These are phyloP conservation scores for Apostichopus parvimensis DNA, from an alignment of 35 echinoderm and acorn worm species.

Conservation along the genomic window DNA sequence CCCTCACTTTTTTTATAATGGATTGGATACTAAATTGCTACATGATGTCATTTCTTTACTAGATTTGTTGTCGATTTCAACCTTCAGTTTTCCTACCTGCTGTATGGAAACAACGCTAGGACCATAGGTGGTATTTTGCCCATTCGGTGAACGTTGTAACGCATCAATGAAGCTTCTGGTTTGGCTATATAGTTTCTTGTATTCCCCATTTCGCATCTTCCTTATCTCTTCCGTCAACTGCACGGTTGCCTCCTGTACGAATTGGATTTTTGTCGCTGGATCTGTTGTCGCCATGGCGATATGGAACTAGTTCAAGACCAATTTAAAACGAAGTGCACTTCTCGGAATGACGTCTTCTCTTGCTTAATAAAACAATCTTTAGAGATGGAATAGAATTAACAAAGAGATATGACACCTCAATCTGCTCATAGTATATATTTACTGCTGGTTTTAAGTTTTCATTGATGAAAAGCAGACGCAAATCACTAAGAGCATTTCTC, in stretches of 20 bases:
- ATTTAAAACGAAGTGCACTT: neutral
- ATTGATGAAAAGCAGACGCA: too few species aligned
- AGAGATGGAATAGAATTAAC: neutral
- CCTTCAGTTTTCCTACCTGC: constrained; percentile 28
- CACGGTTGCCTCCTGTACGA: constrained; percentile 69
- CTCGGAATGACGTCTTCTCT: neutral
- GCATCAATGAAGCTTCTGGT: constrained; percentile 94
- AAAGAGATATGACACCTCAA: neutral
- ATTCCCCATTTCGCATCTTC: constrained; percentile 62
- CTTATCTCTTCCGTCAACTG: constrained; percentile 75
- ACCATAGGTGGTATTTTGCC: constrained; percentile 79
- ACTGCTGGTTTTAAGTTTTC: too few species aligned
- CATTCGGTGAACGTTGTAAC: constrained; percentile 68
- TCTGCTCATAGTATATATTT: too few species aligned
- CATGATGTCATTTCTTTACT: too few species aligned
- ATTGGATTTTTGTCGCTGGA: constrained; percentile 58
- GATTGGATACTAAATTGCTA: too few species aligned
- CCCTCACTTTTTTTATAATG: too few species aligned
- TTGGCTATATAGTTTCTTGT: constrained; percentile 82
- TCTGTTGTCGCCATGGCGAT: constrained; percentile 68
- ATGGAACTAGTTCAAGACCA: neutral
- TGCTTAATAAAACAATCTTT: constrained; percentile 3
- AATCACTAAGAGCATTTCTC: too few species aligned
- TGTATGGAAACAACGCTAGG: constrained; percentile 76
- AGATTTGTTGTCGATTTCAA: too few species aligned